Evolutionary conservation across 2,113 vertebrate genomes (phyloP).

Genomic region (Riparia riparia): DNA sequence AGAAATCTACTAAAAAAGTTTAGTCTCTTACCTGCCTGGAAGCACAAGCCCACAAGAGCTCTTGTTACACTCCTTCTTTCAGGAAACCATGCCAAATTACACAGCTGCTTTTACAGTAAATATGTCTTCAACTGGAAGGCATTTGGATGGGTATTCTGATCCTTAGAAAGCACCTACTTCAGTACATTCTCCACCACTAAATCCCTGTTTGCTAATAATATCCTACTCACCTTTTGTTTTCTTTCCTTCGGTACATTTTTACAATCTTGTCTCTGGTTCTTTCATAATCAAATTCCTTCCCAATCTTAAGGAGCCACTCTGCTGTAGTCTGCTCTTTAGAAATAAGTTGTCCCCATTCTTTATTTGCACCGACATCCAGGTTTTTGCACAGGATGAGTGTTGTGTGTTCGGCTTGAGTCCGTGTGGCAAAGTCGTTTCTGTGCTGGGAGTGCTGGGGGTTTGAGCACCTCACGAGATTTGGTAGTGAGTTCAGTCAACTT

Average conservation of each 20-base stretch:
- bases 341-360: neutral
- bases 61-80: neutral
- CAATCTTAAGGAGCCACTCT: neutral
- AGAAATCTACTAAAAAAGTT: neutral
- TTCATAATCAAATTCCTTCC: slow-evolving; percentile 28
- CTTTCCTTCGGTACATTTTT: neutral
- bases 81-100: neutral
- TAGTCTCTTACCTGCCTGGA: neutral
- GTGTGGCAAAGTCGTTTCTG: neutral
- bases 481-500: neutral
- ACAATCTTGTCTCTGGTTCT: neutral
- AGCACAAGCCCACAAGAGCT: neutral
- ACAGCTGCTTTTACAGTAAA: neutral
- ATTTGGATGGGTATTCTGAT: neutral
- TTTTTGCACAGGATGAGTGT: neutral
- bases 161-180: slow-evolving; percentile 3
- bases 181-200: neutral
- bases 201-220: slow-evolving; percentile 23
- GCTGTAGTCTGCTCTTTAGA: neutral
- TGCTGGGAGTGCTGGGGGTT: neutral
- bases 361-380: neutral
- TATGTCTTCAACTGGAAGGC: neutral
- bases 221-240: neutral
- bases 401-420: neutral
- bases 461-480: neutral